Evolutionary conservation across 2,797 vertebrate genomes (phyloP).

Genomic region (Pangasius sanitwongsei): DNA sequence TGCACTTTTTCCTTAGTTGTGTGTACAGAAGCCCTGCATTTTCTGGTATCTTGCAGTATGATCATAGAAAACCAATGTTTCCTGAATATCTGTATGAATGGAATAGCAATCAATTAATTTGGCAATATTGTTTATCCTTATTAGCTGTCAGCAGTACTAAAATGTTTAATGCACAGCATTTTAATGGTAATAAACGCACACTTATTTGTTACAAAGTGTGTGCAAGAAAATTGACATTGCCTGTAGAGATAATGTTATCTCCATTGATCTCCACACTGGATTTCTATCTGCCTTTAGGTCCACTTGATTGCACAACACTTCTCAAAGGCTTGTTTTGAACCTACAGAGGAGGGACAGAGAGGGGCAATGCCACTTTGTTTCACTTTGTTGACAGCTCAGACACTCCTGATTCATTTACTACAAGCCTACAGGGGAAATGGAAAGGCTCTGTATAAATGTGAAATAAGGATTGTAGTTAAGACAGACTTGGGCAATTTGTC

Average conservation of each 20-base stretch:
- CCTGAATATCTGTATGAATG: background rate
- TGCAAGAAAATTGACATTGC: background rate
- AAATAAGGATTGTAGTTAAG: background rate
- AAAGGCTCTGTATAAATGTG: background rate
- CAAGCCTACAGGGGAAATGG: background rate
- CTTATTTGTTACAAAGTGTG: background rate
- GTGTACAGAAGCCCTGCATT: background rate
- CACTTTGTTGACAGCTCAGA: background rate
- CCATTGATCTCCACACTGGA: slow-evolving; percentile 1
- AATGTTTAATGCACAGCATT: background rate
- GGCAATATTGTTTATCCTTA: background rate
- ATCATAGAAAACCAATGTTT: background rate
- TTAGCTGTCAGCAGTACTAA: background rate
- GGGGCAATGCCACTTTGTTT: background rate
- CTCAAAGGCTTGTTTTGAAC: background rate
- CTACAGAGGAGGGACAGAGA: background rate
- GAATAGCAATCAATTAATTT: background rate
- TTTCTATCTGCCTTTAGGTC: background rate
- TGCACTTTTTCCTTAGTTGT: background rate
- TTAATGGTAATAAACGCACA: background rate
- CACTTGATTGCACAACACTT: background rate
- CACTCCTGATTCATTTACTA: slow-evolving; percentile 10
- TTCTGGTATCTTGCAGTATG: background rate
- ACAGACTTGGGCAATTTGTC: background rate
- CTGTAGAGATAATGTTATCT: slow-evolving; percentile 16